Percentiles rank a stretch among this genome's conserved stretches.
phyloP scores from a whole-genome alignment of 1,140 invertebrate genomes.

The Trypoxylus dichotomus region DNA sequence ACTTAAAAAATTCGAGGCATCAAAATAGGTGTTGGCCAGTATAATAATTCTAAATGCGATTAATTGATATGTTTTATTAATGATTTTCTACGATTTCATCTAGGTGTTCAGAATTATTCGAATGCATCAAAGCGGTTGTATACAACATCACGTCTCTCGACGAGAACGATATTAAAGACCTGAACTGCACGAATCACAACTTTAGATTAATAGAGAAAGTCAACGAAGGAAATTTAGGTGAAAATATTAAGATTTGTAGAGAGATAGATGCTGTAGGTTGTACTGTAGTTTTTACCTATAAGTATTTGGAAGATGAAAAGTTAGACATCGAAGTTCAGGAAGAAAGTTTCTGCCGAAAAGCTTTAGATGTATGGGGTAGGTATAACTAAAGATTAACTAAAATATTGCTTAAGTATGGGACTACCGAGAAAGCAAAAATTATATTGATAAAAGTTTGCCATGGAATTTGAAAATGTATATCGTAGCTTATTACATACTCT shows the following conservation, averaged over 20 bases:
- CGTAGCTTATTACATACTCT: no score
- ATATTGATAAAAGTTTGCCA: no score
- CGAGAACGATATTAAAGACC: constrained; percentile 39
- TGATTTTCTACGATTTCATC: not conserved
- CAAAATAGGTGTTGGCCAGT: not conserved
- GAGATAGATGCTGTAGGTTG: constrained; percentile 57
- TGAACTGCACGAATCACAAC: constrained; percentile 54
- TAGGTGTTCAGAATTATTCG: not conserved
- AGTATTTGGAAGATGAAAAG: constrained; percentile 48
- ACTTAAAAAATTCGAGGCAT: no score
- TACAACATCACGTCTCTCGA: constrained; percentile 57
- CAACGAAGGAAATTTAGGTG: constrained; percentile 55
- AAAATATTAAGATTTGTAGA: constrained; percentile 48
- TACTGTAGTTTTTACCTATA: constrained; percentile 60
- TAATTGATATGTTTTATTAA: no score
- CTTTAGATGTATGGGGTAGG: constrained; percentile 24
- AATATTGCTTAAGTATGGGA: no score
- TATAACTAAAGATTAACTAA: not conserved
- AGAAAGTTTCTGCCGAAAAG: constrained; percentile 73
- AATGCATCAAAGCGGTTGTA: not conserved
- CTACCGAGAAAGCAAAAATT: no score
- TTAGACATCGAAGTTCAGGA: constrained; percentile 68
- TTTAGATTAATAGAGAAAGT: constrained; percentile 53
- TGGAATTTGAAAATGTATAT: no score
- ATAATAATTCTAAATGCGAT: no score